phyloP scores from a whole-genome alignment of 2,888 invertebrate genomes.

The Melanchra persicariae region DNA sequence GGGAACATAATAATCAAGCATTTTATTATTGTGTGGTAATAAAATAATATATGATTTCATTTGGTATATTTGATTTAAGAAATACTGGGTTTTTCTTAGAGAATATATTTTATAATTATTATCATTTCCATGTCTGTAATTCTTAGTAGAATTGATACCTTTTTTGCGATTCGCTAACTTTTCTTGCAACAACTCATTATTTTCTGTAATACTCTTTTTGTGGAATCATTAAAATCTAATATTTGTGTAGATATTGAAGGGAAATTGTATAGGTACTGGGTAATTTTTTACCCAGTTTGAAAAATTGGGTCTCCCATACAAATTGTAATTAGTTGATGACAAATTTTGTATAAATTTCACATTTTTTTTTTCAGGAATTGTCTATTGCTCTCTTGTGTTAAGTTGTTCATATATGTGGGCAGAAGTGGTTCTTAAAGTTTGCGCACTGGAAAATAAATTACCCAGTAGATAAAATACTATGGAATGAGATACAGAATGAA shows the following conservation, averaged over 20 bases:
- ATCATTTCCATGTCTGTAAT: not conserved
- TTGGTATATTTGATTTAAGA: not conserved
- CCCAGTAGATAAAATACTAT: not conserved
- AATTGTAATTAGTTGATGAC: no score
- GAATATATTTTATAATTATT: not conserved
- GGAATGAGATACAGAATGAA: not conserved
- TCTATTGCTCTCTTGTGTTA: no score
- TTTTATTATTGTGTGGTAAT: not conserved
- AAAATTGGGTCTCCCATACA: no score
- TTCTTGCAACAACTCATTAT: not conserved
- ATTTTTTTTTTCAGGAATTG: no score
- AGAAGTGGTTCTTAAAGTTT: no score
- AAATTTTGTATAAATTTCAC: no score
- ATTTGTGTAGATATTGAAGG: not conserved
- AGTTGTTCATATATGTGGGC: no score
- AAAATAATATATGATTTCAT: not conserved
- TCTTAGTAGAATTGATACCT: not conserved
- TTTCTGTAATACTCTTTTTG: not conserved
- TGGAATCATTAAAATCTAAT: no score
- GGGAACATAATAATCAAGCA: not conserved
- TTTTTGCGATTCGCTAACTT: not conserved
- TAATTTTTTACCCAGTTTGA: no score
- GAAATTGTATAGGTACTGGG: no score
- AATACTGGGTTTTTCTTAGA: not conserved
- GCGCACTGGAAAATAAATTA: no score